Evolutionary conservation across 2,888 invertebrate genomes (phyloP).

Genomic region (Mesorhabditis belari): DNA sequence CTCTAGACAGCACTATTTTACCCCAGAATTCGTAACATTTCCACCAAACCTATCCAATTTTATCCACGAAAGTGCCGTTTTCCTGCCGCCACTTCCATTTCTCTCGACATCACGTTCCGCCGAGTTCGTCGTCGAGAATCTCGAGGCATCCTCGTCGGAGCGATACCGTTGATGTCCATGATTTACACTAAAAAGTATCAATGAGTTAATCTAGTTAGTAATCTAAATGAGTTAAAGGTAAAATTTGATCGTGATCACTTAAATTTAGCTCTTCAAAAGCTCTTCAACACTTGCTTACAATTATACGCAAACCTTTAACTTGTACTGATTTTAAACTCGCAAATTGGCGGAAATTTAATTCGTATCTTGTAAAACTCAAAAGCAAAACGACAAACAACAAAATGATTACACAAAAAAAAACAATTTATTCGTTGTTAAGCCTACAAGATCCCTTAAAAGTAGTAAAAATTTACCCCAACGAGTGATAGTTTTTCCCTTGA

Average conservation of each 20-base stretch:
- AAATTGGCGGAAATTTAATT: not conserved
- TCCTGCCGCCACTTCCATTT: not conserved
- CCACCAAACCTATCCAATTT: not conserved
- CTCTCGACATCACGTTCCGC: conserved; percentile 2
- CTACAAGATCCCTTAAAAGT: too few species aligned
- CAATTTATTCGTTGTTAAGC: too few species aligned
- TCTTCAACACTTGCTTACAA: too few species aligned
- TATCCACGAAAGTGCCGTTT: not conserved
- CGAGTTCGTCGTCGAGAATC: not conserved
- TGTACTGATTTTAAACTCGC: too few species aligned
- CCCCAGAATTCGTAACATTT: too few species aligned
- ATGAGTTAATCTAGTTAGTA: too few species aligned
- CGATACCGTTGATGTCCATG: conserved; percentile 47
- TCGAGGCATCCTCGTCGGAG: conserved; percentile 36
- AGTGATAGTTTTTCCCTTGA: conserved; percentile 3
- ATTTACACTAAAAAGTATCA: conserved; percentile 4
- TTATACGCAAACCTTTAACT: too few species aligned
- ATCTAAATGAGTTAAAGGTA: too few species aligned
- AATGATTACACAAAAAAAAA: not conserved
- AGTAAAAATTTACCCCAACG: conserved; percentile 4
- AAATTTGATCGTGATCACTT: too few species aligned
- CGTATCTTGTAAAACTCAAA: not conserved
- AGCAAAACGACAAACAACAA: not conserved
- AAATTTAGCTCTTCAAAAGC: too few species aligned
- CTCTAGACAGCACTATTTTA: too few species aligned